phyloP scores from a whole-genome alignment of 2,113 vertebrate species.

The Tragelaphus scriptus region DNA sequence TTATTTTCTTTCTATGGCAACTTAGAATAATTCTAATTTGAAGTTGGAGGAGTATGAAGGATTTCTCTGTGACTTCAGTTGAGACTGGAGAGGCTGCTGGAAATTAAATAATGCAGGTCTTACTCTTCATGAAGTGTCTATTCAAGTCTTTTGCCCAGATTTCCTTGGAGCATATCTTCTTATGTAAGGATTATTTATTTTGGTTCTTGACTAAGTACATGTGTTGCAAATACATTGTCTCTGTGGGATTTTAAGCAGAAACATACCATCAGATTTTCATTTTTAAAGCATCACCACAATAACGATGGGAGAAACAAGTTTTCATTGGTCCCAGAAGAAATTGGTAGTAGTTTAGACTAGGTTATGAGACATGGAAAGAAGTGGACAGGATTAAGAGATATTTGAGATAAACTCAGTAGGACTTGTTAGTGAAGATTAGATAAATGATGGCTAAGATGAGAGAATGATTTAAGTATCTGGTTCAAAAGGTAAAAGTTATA shows the following conservation, averaged over 20 bases:
- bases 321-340: conserved; percentile 4
- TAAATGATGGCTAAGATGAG: background rate
- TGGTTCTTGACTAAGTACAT: background rate
- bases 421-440: conserved; percentile 26
- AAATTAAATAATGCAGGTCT: background rate
- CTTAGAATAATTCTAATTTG: background rate
- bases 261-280: conserved; percentile 13
- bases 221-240: background rate
- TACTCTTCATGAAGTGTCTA: background rate
- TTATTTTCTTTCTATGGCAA: background rate
- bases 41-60: background rate
- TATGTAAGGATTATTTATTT: conserved; percentile 32
- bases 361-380: background rate
- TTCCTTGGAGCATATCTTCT: background rate
- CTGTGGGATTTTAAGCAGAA: conserved; percentile 2
- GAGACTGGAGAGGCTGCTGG: background rate
- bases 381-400: background rate
- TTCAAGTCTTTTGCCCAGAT: conserved; percentile 10
- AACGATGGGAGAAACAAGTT: background rate
- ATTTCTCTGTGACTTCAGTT: conserved; percentile 16
- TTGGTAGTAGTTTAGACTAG: background rate
- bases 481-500: conserved; percentile 14
- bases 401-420: conserved; percentile 9
- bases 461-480: conserved; percentile 14
- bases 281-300: background rate